Percentiles rank a stretch among this genome's conserved stretches.
phyloP scores from a whole-genome alignment of 2,888 invertebrate genomes.

The Himalopsyche anomala region DNA sequence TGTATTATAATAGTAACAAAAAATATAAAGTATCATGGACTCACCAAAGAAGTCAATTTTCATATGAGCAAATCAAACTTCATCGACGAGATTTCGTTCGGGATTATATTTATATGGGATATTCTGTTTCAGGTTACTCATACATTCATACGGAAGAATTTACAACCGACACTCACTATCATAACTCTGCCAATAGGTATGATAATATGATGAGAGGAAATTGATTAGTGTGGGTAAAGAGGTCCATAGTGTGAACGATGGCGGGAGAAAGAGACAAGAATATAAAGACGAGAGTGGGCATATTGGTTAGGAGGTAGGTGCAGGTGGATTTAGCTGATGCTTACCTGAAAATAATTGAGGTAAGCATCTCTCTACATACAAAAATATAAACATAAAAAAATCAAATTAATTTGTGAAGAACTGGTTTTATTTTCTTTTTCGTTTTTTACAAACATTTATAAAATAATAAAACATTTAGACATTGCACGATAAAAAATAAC shows the following conservation, averaged over 20 bases:
- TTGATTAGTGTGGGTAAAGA: constrained; percentile 30
- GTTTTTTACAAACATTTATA: too few species aligned
- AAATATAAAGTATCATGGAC: not conserved
- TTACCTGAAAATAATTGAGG: constrained; percentile 31
- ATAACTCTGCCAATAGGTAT: constrained; percentile 30
- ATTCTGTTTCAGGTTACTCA: constrained; percentile 52
- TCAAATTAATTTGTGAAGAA: not conserved
- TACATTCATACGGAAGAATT: not conserved
- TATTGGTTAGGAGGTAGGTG: constrained; percentile 15
- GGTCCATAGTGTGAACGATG: constrained; percentile 26
- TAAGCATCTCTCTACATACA: not conserved
- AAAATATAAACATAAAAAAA: constrained; percentile 4
- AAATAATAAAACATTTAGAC: too few species aligned
- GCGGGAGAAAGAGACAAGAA: not conserved
- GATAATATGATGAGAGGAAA: constrained; percentile 31
- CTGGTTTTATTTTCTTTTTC: not conserved
- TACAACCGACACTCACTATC: constrained; percentile 23
- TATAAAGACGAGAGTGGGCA: not conserved
- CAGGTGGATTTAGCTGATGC: not conserved
- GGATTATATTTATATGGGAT: constrained; percentile 56
- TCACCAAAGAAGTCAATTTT: not conserved
- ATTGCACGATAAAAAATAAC: too few species aligned
- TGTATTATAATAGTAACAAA: too few species aligned
- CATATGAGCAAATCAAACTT: constrained; percentile 51
- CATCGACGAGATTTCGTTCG: constrained; percentile 55